Percentiles rank a stretch among this genome's conserved stretches.
phyloP scores from a whole-genome alignment of 2,888 invertebrate genomes.

The Amiota minor region DNA sequence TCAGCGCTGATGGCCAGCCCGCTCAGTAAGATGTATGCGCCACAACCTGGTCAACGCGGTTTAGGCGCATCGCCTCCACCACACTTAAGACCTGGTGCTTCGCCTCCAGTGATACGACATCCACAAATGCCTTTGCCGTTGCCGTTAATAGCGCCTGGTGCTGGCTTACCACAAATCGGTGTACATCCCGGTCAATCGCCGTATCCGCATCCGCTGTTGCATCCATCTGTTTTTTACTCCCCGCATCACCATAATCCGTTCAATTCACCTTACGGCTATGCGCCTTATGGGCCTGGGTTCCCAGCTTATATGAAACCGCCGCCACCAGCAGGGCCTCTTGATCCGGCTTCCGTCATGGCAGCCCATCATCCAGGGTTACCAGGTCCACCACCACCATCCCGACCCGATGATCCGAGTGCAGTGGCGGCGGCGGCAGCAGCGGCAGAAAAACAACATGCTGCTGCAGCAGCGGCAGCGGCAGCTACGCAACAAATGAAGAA shows the following conservation, averaged over 20 bases:
- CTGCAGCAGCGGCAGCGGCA: slow-evolving; percentile 62
- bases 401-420: slow-evolving; percentile 76
- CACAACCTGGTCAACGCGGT: slow-evolving; percentile 75
- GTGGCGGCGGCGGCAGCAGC: slow-evolving; percentile 51
- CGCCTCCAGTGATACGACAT: slow-evolving; percentile 76
- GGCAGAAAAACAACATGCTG: slow-evolving; percentile 72
- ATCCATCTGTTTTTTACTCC: slow-evolving; percentile 82
- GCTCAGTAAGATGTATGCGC: slow-evolving; percentile 74
- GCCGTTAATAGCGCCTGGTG: slow-evolving; percentile 72
- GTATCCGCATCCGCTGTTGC: slow-evolving; percentile 80
- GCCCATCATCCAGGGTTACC: slow-evolving; percentile 72
- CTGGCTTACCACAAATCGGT: slow-evolving; percentile 72
- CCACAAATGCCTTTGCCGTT: slow-evolving; percentile 74
- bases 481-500: slow-evolving; percentile 59
- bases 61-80: slow-evolving; percentile 75
- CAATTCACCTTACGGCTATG: slow-evolving; percentile 77
- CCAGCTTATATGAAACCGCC: slow-evolving; percentile 73
- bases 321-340: slow-evolving; percentile 70
- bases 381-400: slow-evolving; percentile 74
- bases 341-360: slow-evolving; percentile 70
- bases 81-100: slow-evolving; percentile 73
- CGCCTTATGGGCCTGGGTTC: slow-evolving; percentile 74
- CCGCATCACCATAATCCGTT: slow-evolving; percentile 79
- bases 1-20: slow-evolving; percentile 73
- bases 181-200: slow-evolving; percentile 85